Evolutionary conservation across 2,113 vertebrate species (phyloP).

Genomic region (Neolamprologus caudopunctatus): DNA sequence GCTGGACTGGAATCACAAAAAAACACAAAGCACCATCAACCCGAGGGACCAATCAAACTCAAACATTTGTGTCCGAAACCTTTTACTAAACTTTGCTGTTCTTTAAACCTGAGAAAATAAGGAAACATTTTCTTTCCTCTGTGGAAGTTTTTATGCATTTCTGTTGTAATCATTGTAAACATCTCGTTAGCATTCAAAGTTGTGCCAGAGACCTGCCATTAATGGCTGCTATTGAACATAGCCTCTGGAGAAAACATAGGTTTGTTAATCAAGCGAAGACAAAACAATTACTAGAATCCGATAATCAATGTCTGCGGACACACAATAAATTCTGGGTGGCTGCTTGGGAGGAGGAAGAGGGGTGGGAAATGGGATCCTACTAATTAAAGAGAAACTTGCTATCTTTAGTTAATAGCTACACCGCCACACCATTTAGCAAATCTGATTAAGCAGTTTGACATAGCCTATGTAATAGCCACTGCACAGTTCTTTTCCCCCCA

Average conservation of each 20-base stretch:
- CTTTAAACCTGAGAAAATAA: not conserved
- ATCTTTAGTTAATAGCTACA: slow-evolving; percentile 54
- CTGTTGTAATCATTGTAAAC: not conserved
- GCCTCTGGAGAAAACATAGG: slow-evolving; percentile 42
- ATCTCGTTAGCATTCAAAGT: not conserved
- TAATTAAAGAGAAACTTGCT: slow-evolving; percentile 51
- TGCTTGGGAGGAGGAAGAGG: slow-evolving; percentile 5
- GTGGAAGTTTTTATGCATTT: not conserved
- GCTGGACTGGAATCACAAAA: not conserved
- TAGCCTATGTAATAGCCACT: not conserved
- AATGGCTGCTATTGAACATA: slow-evolving; percentile 23
- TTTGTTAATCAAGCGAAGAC: slow-evolving; percentile 64
- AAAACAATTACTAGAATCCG: slow-evolving; percentile 70
- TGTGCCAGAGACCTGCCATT: slow-evolving; percentile 5
- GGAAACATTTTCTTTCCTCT: not conserved
- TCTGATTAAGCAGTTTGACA: slow-evolving; percentile 45
- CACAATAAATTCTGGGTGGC: slow-evolving; percentile 59
- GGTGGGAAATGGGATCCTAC: slow-evolving; percentile 32
- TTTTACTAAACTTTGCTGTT: not conserved
- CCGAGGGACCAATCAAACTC: not conserved
- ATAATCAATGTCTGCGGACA: slow-evolving; percentile 63
- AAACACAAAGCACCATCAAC: slow-evolving; percentile 7
- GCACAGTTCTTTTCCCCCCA: not conserved
- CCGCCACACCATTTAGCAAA: slow-evolving; percentile 41
- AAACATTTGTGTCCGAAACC: not conserved